phyloP scores from a whole-genome alignment of 64 coral and sea anemone genomes.

The Montipora foliosa region DNA sequence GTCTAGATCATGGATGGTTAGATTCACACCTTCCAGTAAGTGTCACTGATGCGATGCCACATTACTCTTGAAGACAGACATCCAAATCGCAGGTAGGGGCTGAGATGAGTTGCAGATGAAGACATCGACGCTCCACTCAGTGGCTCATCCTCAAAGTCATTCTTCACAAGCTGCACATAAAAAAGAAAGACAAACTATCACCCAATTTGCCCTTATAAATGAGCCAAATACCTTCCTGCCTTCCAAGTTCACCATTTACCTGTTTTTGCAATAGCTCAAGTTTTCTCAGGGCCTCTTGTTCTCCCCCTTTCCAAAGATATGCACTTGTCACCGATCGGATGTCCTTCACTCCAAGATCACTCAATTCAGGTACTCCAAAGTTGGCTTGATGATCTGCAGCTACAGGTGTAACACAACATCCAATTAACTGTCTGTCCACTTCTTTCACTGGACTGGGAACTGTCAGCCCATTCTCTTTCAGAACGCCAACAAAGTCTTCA shows the following conservation, averaged over 20 bases:
- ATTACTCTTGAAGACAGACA: conserved; percentile 34
- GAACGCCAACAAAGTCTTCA: conserved; percentile 38
- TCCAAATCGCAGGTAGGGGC: conserved; percentile 69
- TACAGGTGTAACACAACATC: conserved; percentile 20
- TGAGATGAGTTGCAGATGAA: neutral
- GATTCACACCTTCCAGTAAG: neutral
- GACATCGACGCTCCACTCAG: neutral
- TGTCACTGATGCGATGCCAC: neutral
- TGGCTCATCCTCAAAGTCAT: neutral
- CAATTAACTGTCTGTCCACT: conserved; percentile 24
- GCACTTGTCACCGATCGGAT: neutral
- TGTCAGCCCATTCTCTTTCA: neutral
- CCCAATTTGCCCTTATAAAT: too few species aligned
- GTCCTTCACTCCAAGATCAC: conserved; percentile 69
- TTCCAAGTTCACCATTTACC: neutral
- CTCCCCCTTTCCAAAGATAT: conserved; percentile 59
- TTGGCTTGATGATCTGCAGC: neutral
- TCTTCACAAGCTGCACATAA: neutral
- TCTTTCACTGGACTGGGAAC: conserved; percentile 23
- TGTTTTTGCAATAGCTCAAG: conserved; percentile 19
- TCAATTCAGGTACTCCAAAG: conserved; percentile 47
- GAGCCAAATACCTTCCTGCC: too few species aligned
- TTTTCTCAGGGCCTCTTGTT: conserved; percentile 41
- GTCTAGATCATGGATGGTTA: too few species aligned
- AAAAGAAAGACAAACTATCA: neutral